A percentile compares a stretch with the other conserved stretches of the same genome.
These are phyloP conservation scores for Pogonus chalceus DNA, from an alignment of 1,140 invertebrate species.

Conservation along the genomic window DNA sequence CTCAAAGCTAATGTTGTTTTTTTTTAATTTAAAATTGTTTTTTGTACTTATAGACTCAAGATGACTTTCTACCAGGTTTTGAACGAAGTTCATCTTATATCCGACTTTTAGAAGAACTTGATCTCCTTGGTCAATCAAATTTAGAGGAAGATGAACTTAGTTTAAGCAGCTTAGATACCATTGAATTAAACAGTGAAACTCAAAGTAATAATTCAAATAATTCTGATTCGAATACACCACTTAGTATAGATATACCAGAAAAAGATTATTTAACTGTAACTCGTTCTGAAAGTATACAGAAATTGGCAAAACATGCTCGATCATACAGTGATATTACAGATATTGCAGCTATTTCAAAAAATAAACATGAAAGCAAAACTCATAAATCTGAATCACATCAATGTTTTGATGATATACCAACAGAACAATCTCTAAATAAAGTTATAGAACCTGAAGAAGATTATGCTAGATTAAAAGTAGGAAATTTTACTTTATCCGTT, in stretches of 20 bases:
- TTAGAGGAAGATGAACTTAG: conserved; percentile 46
- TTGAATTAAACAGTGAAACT: conserved; percentile 17
- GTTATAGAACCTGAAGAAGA: conserved; percentile 29
- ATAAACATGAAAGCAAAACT: conserved; percentile 28
- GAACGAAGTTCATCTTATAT: conserved; percentile 58
- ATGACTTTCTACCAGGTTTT: conserved; percentile 61
- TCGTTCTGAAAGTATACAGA: background rate
- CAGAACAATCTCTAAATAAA: background rate
- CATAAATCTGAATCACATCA: conserved; percentile 31
- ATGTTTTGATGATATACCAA: conserved; percentile 31
- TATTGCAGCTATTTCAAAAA: background rate
- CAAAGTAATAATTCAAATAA: too few species aligned
- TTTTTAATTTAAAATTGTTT: conserved; percentile 24
- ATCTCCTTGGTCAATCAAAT: conserved; percentile 50
- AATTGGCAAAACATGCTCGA: background rate
- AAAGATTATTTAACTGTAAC: background rate
- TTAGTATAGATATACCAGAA: background rate
- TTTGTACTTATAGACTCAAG: conserved; percentile 40
- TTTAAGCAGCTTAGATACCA: conserved; percentile 37
- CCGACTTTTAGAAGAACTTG: conserved; percentile 65
- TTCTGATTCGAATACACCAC: background rate
- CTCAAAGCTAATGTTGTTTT: background rate
- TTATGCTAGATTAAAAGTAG: conserved; percentile 44
- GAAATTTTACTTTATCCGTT: conserved; percentile 48
- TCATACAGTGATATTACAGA: conserved; percentile 2